Conservation (phyloP, 37 sponge, comb jelly and placozoan genomes). For the Sycon ciliatum region DNA sequence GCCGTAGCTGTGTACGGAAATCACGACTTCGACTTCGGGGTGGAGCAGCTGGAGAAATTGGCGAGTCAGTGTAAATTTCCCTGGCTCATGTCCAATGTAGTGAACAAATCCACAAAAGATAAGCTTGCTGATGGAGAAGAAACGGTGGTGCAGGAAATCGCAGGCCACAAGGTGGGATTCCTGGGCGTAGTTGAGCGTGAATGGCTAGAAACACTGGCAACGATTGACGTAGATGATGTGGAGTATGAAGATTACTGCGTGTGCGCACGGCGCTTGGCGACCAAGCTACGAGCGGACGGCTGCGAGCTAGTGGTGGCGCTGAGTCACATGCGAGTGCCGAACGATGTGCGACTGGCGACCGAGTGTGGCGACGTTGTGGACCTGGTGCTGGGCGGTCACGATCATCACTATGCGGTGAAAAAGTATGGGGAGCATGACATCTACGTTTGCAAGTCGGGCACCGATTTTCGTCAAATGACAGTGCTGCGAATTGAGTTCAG, state of each 20-base stretch:
- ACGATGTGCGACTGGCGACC: constrained; percentile 48
- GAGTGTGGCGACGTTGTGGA: constrained; percentile 39
- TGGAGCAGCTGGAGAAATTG: constrained; percentile 54
- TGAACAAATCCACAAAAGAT: constrained; percentile 26
- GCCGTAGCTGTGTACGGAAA: constrained; percentile 67
- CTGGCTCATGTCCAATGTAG: constrained; percentile 73
- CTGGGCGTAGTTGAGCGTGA: constrained; percentile 67
- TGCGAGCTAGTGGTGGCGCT: constrained; percentile 66
- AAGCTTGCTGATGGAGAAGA: constrained; percentile 20
- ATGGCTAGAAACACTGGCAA: constrained; percentile 67
- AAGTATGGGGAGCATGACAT: constrained; percentile 43
- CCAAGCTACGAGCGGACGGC: constrained; percentile 37
- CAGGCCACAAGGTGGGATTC: constrained; percentile 50
- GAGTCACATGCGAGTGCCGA: constrained; percentile 72
- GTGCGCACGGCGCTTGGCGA: constrained; percentile 30
- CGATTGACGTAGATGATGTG: constrained; percentile 38
- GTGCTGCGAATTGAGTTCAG: constrained; percentile 42
- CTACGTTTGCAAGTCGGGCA: constrained; percentile 62
- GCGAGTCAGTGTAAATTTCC: constrained; percentile 42
- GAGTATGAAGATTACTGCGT: constrained; percentile 58
- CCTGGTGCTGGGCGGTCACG: constrained; percentile 69
- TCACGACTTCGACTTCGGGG: constrained; percentile 81
- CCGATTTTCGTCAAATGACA: constrained; percentile 66
- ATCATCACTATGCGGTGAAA: constrained; percentile 60
- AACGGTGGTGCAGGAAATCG: background rate